These are phyloP conservation scores for Pyralis farinalis DNA, from an alignment of 2,888 invertebrate genomes.

Conservation along the genomic window DNA sequence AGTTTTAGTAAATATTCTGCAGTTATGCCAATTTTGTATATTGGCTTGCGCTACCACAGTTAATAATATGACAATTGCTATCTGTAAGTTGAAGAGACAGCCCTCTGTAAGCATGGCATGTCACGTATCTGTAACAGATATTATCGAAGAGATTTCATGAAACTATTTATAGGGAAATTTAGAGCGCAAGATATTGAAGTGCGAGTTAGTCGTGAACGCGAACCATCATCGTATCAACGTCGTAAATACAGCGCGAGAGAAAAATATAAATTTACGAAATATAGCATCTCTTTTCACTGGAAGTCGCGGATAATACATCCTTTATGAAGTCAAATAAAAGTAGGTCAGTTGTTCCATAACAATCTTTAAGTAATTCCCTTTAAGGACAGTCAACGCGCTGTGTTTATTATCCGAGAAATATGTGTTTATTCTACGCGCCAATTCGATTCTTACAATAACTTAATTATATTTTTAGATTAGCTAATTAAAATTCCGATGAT, in stretches of 20 bases:
- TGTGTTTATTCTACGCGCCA: too few species aligned
- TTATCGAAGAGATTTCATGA: too few species aligned
- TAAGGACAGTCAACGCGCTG: too few species aligned
- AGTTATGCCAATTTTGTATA: too few species aligned
- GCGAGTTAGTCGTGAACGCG: neutral
- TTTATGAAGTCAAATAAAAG: neutral
- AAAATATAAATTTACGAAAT: neutral
- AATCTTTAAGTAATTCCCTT: too few species aligned
- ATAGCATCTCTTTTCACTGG: neutral
- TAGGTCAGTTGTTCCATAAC: neutral
- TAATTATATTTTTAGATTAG: neutral
- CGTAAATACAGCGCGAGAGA: neutral
- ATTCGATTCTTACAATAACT: too few species aligned
- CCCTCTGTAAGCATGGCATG: too few species aligned
- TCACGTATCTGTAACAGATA: too few species aligned
- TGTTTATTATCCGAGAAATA: too few species aligned
- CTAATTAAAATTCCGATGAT: constrained; percentile 6
- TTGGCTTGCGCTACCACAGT: constrained; percentile 35
- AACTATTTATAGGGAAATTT: neutral
- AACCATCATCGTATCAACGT: neutral
- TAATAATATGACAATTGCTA: constrained; percentile 42
- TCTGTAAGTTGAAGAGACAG: too few species aligned
- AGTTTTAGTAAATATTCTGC: too few species aligned
- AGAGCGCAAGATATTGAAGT: neutral
- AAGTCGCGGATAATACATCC: too few species aligned